These are phyloP conservation scores for Telmatherina bonti DNA, from an alignment of 2,797 vertebrate species.

Conservation along the genomic window DNA sequence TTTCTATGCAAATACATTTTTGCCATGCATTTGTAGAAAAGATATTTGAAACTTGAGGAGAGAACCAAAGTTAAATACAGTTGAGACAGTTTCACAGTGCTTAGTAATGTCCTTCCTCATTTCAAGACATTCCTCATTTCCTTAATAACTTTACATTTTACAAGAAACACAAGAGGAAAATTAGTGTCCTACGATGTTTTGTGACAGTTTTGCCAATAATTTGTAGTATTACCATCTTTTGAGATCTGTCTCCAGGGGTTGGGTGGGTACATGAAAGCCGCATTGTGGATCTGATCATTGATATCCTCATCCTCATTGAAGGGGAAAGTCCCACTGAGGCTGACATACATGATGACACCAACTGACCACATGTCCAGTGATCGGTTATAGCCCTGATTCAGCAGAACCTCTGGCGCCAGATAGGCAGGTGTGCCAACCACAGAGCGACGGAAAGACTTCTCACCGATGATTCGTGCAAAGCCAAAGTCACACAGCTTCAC, in stretches of 20 bases:
- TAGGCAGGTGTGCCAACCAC: slow-evolving; percentile 94
- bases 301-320: slow-evolving; percentile 96
- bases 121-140: neutral
- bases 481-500: slow-evolving; percentile 95
- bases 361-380: slow-evolving; percentile 97
- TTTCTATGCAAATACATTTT: too few species aligned
- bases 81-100: neutral
- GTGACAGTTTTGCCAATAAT: neutral
- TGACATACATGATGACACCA: slow-evolving; percentile 95
- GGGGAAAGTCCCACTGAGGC: slow-evolving; percentile 93
- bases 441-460: slow-evolving; percentile 93
- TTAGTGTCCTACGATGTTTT: neutral
- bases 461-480: slow-evolving; percentile 93
- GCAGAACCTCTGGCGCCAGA: slow-evolving; percentile 90
- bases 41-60: neutral
- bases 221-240: slow-evolving; percentile 81
- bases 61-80: neutral
- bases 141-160: neutral
- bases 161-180: neutral
- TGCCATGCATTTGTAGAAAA: neutral
- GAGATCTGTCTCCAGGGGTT: slow-evolving; percentile 94
- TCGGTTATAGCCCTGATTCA: slow-evolving; percentile 95
- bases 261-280: slow-evolving; percentile 93
- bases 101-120: neutral
- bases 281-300: slow-evolving; percentile 95